These are phyloP conservation scores for Oligia latruncula DNA, from an alignment of 2,888 invertebrate genomes.

Conservation along the genomic window DNA sequence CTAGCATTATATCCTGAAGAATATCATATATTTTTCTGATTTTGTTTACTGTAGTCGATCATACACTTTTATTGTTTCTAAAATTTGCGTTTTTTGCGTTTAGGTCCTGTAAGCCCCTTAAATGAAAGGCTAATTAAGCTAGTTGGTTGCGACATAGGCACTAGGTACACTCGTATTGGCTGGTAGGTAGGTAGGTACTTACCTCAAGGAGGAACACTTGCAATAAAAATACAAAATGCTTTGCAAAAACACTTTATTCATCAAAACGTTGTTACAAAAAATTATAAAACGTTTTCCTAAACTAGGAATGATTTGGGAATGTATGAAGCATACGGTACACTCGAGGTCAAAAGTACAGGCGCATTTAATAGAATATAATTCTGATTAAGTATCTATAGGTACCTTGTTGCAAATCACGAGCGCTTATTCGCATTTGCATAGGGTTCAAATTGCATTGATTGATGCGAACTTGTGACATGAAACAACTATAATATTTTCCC, in stretches of 20 bases:
- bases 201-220: not conserved
- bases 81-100: too few species aligned
- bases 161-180: not conserved
- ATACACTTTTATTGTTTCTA: too few species aligned
- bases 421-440: not conserved
- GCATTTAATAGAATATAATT: not conserved
- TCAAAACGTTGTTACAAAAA: constrained; percentile 61
- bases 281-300: constrained; percentile 55
- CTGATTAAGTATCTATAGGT: too few species aligned
- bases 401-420: not conserved
- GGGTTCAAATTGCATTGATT: constrained; percentile 8
- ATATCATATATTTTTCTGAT: too few species aligned
- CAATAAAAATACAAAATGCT: constrained; percentile 39
- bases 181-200: not conserved
- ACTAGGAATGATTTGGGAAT: constrained; percentile 71
- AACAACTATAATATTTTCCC: not conserved
- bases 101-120: too few species aligned
- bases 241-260: constrained; percentile 60
- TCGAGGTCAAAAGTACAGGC: constrained; percentile 18
- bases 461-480: not conserved
- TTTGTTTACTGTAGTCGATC: too few species aligned
- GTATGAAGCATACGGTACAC: constrained; percentile 63
- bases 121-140: too few species aligned
- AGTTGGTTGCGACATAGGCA: too few species aligned
- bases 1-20: too few species aligned